Conservation (phyloP, 2,113 vertebrate species). For the Mesoclemmys tuberculata region DNA sequence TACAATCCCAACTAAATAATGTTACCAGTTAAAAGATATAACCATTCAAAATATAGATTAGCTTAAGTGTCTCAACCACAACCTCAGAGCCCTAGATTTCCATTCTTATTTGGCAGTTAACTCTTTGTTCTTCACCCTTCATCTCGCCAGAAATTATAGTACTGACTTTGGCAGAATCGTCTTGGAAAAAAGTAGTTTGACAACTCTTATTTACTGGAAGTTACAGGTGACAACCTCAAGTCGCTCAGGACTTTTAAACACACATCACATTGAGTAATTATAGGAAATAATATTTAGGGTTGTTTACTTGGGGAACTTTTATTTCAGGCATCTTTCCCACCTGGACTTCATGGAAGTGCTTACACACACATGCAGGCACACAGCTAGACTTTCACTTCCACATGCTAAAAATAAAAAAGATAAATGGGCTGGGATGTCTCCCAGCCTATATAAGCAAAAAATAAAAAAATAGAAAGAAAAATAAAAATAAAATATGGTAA, state of each 20-base stretch:
- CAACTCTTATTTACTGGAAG: neutral
- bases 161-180: neutral
- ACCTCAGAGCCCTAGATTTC: neutral
- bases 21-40: neutral
- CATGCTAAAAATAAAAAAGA: neutral
- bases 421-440: neutral
- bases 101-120: neutral
- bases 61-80: too few species aligned
- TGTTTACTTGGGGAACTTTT: neutral
- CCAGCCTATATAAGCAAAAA: too few species aligned
- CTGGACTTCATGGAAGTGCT: neutral
- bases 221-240: neutral
- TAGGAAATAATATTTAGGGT: neutral
- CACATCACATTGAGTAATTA: neutral
- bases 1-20: neutral
- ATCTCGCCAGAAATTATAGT: neutral
- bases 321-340: neutral
- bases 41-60: too few species aligned
- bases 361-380: neutral
- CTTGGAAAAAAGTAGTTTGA: neutral
- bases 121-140: neutral
- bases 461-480: neutral
- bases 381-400: neutral
- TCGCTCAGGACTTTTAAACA: neutral
- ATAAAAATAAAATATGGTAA: neutral